Base-by-base conservation (phyloP, 2,888 invertebrate species). In the Rambutsinella grinnellia region DNA sequence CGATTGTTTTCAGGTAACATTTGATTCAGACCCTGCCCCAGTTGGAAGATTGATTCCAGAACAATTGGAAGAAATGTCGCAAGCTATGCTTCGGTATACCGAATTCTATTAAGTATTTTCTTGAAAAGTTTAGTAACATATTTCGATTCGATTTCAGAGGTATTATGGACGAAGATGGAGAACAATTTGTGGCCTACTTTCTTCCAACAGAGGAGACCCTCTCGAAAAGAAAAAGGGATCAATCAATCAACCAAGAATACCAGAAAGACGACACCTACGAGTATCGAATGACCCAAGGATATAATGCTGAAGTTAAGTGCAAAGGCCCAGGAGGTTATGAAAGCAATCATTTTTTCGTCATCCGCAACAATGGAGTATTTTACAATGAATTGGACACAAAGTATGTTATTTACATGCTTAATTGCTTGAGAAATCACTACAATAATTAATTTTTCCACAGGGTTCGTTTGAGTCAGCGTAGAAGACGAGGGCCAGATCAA, bases 251-350 rank as follows among this genome's bases (percentile, higher is more conserved):
- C 27, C 88, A 94, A 19, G 92, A 94, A 0, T 97, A 95, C 86
- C 91, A 92, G 85, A 96, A 96, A 54, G 96, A 93, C 0, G 94
- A 95, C 82, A 94, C 94, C 67, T 99, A 99, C 85, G 97, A 99
- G 84, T 99, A 99, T 85, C 93, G 94, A 87, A 94, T 99, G 92
- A 96, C 97, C 0, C 90, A 99, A 79, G 99, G 99, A 86, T 99
- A 99, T 87, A 98, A 97, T 86, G 99, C 99, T 99, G 98, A 97
- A 86, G 98, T 99, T 21, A 98, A 99, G 87, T 98, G 96, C 87
- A 98, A 98, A 87, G 92, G 95, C 0, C 94, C 94, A 0, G 94
- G 94, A 86, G 96, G 96, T 46, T 97, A 97, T 85, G 97, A 98
- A 87, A 98, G 99, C 87, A 99, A 97, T 86, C 98, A 97, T 86